phyloP scores from a whole-genome alignment of 1,140 invertebrate species.

The Myzus persicae region DNA sequence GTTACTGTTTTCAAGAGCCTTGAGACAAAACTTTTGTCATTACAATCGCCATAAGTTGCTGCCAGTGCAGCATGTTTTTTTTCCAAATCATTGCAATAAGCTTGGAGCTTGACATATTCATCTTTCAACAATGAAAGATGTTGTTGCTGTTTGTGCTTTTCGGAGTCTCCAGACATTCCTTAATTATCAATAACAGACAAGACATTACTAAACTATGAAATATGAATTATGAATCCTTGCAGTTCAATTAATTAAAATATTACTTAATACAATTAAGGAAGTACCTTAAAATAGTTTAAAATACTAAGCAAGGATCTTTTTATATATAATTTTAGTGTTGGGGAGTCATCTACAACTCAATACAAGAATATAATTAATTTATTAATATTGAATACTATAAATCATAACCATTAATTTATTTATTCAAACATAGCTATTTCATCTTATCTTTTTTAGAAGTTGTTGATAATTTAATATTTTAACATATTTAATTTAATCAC shows the following conservation, averaged over 20 bases:
- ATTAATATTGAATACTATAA: no score
- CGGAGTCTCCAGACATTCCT: slow-evolving; percentile 62
- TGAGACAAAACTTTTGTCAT: slow-evolving; percentile 80
- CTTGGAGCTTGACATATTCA: slow-evolving; percentile 90
- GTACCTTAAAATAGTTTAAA: neutral
- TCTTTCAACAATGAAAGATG: slow-evolving; percentile 85
- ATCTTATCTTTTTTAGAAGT: no score
- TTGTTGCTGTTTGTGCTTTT: slow-evolving; percentile 82
- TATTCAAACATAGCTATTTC: no score
- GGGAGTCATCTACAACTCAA: neutral
- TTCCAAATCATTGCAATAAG: slow-evolving; percentile 82
- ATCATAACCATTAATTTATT: no score
- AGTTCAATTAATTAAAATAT: neutral
- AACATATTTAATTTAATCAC: no score
- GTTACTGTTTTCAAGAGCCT: slow-evolving; percentile 81
- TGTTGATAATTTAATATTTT: no score
- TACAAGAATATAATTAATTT: no score
- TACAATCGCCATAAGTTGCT: slow-evolving; percentile 69
- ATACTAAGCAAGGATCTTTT: neutral
- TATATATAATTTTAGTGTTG: neutral
- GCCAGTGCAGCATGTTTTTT: slow-evolving; percentile 80
- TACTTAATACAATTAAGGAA: neutral
- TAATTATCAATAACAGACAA: neutral
- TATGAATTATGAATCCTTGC: neutral
- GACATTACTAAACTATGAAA: neutral